Percentiles rank a stretch among this genome's conserved stretches.
Conservation (phyloP, 2,113 vertebrate genomes). For the Himantopus leucocephalus region DNA sequence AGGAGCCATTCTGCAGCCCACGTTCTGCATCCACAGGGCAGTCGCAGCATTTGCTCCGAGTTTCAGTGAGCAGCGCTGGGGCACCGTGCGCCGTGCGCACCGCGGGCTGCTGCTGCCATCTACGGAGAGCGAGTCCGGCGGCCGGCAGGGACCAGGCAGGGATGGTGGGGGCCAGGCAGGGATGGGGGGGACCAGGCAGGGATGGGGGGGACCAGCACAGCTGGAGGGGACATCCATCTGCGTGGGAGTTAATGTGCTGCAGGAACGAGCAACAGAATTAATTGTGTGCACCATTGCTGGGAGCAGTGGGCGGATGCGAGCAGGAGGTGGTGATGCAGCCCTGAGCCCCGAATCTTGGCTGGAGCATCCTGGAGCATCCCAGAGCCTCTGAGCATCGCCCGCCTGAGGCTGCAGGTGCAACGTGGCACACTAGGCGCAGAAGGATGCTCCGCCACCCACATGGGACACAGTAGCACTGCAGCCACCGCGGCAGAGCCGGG, state of each 20-base stretch:
- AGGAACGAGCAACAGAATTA: fast-evolving
- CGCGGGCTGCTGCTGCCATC: not conserved
- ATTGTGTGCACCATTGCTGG: not conserved
- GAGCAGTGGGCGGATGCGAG: fast-evolving
- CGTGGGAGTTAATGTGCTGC: fast-evolving
- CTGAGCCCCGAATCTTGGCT: not conserved
- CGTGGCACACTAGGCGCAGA: fast-evolving
- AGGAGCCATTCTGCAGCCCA: not conserved
- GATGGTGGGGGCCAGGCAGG: not conserved
- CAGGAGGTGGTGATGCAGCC: not conserved
- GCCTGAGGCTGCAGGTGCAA: not conserved
- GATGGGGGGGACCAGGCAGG: not conserved
- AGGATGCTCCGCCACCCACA: fast-evolving
- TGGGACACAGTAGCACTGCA: not conserved
- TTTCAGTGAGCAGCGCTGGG: not conserved
- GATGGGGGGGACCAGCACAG: not conserved
- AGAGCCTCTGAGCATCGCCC: not conserved
- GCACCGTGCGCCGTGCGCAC: fast-evolving
- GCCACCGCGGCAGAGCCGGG: not conserved
- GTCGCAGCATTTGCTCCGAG: not conserved
- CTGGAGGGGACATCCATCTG: not conserved
- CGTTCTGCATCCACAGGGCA: fast-evolving
- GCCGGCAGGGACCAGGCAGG: not conserved
- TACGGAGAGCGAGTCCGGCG: fast-evolving
- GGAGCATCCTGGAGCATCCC: not conserved